Conservation (phyloP, 2,888 invertebrate species). For the Thera britannica region DNA sequence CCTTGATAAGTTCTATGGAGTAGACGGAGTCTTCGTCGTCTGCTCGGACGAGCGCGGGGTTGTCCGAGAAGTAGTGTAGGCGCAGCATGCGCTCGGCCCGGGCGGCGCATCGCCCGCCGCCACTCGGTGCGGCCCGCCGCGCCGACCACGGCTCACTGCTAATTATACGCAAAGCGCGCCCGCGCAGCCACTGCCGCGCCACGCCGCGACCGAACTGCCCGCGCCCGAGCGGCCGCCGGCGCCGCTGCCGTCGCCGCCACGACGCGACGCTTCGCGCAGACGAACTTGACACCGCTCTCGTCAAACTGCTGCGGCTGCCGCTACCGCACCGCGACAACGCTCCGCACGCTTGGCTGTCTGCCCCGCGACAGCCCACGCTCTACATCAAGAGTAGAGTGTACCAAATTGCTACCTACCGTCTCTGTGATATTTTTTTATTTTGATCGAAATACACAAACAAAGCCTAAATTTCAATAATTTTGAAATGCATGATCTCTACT, state of each 20-base stretch:
- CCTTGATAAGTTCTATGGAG: slow-evolving; percentile 93
- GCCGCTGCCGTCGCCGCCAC: slow-evolving; percentile 43
- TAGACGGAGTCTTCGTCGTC: slow-evolving; percentile 87
- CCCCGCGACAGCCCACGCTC: slow-evolving; percentile 53
- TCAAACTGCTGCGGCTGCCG: slow-evolving; percentile 44
- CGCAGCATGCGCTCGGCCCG: slow-evolving; percentile 89
- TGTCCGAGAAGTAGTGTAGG: slow-evolving; percentile 93
- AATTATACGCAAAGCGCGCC: slow-evolving; percentile 68
- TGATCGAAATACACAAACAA: no score
- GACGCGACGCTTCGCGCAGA: slow-evolving; percentile 50
- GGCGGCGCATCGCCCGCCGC: slow-evolving; percentile 77
- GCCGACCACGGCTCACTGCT: slow-evolving; percentile 82
- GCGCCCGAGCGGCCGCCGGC: slow-evolving; percentile 44
- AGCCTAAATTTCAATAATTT: no score
- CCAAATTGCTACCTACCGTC: slow-evolving; percentile 2
- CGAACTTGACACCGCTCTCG: slow-evolving; percentile 59
- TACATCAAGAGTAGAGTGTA: slow-evolving; percentile 21
- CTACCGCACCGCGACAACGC: slow-evolving; percentile 31
- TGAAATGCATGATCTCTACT: no score
- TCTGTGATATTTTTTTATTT: neutral
- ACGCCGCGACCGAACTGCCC: slow-evolving; percentile 37
- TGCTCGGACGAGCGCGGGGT: slow-evolving; percentile 88
- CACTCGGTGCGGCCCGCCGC: slow-evolving; percentile 79
- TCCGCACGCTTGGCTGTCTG: slow-evolving; percentile 43
- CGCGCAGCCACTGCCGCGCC: slow-evolving; percentile 47